phyloP scores from a whole-genome alignment of 2,797 vertebrate species.

The Allobates femoralis region DNA sequence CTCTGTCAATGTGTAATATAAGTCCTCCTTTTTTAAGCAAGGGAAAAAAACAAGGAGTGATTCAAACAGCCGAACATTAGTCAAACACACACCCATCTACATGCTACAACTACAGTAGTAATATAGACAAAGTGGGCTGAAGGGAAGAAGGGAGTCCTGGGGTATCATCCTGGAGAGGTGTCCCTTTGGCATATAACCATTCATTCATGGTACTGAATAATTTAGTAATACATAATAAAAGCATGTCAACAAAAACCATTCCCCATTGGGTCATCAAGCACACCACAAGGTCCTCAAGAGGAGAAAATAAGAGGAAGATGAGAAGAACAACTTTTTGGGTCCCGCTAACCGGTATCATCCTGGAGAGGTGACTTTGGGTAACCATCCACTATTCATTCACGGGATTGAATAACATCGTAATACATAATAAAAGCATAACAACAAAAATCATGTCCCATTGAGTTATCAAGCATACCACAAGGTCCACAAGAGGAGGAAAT shows the following conservation, averaged over 20 bases:
- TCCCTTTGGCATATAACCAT: neutral
- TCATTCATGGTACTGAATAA: neutral
- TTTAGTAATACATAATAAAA: neutral
- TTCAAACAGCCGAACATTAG: slow-evolving; percentile 55
- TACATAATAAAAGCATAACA: neutral
- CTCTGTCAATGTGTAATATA: slow-evolving; percentile 62
- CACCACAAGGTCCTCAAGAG: neutral
- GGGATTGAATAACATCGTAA: neutral
- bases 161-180: neutral
- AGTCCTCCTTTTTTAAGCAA: slow-evolving; percentile 63
- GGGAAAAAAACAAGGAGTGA: slow-evolving; percentile 60
- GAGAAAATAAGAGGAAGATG: neutral
- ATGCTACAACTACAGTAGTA: slow-evolving; percentile 17
- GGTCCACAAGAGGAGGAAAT: neutral
- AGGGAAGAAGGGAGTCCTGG: neutral
- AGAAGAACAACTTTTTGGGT: neutral
- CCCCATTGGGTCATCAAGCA: neutral
- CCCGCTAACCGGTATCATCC: neutral
- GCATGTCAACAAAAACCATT: neutral
- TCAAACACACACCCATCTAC: slow-evolving; percentile 47
- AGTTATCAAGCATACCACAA: neutral
- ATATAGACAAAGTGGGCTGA: neutral
- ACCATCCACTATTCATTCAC: neutral
- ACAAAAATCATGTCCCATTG: neutral
- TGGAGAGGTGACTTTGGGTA: neutral